Percentiles rank a stretch among this genome's conserved stretches.
phyloP scores from a whole-genome alignment of 2,888 invertebrate genomes.

The Actias luna region DNA sequence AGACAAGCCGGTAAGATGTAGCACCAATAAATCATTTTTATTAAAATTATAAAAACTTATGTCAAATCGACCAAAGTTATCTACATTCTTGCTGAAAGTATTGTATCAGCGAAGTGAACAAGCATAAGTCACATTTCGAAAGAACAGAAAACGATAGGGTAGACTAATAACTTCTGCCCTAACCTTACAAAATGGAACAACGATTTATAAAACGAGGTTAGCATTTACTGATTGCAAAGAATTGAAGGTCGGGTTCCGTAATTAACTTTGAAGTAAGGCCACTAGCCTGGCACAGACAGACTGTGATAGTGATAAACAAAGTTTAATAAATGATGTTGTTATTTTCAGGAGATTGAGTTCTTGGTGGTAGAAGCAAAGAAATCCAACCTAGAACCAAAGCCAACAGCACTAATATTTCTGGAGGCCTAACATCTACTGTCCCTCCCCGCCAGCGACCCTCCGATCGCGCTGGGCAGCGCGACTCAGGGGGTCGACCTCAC shows the following conservation, averaged over 20 bases:
- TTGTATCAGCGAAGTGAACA: neutral
- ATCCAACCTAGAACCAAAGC: constrained; percentile 95
- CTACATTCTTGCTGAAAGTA: neutral
- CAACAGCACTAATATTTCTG: constrained; percentile 93
- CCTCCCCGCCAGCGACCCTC: constrained; percentile 91
- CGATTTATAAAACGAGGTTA: neutral
- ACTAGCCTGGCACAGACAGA: neutral
- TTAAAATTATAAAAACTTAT: neutral
- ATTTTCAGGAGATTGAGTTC: constrained; percentile 92
- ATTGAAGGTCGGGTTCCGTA: too few species aligned
- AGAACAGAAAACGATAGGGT: neutral
- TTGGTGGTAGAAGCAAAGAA: constrained; percentile 96
- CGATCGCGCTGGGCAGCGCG: constrained; percentile 85
- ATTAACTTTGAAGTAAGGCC: too few species aligned
- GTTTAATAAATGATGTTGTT: constrained; percentile 7
- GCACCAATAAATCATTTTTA: neutral
- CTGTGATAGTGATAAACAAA: neutral
- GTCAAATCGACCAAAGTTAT: neutral
- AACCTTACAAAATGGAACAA: neutral
- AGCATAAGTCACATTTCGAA: neutral
- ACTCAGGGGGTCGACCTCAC: constrained; percentile 83
- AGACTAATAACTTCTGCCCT: neutral
- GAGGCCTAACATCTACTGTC: constrained; percentile 96
- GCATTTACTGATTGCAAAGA: too few species aligned
- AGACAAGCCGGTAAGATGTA: constrained; percentile 82